Evolutionary conservation across 2,888 invertebrate species (phyloP), one percentile per base, ranked within the genome.

Genomic region (Apodemia mormo): DNA sequence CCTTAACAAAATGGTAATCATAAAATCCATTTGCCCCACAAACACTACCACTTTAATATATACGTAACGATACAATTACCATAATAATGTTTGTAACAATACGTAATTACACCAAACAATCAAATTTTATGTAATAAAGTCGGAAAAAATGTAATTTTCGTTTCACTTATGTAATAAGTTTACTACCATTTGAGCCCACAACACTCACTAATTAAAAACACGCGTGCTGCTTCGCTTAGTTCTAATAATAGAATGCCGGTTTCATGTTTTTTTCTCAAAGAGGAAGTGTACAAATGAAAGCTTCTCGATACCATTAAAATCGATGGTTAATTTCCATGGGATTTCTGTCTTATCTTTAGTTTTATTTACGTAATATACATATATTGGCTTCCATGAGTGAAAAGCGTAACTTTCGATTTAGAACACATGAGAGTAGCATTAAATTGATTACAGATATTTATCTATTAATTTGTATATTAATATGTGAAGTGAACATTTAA

Each of bases 231-330:
- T 7, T n/a, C 52, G n/a, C 52, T n/a, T 52, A n/a, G 7, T n/a
- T 52, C 52, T 52, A n/a, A 52, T 52, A 52, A 52, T 52, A 52
- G 52, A 52, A n/a, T 52, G 52, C n/a, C 52, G n/a, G 45, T 45
- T 52, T 6, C 9, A 52, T n/a, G n/a, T n/a, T 6, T n/a, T 52
- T n/a, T 52, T 52, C n/a, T 45, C 4, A 45, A 45, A 52, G 52
- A 52, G 52, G 52, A 52, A 52, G 52, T 52, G n/a, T 52, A 6
- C 0, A 52, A n/a, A 45, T 45, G 45, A 52, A 52, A 52, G 52
- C 52, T 52, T 49, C 14, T 49, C 5, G 12, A 45, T 52, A 52
- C n/a, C n/a, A 7, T 45, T 45, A 45, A 45, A 45, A 52, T 52
- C 52, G n/a, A 52, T 7, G 52, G 52, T 52, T 52, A 52, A 52